Base-by-base conservation (phyloP, 2,888 invertebrate species). In the Pandemis cinnamomeana region DNA sequence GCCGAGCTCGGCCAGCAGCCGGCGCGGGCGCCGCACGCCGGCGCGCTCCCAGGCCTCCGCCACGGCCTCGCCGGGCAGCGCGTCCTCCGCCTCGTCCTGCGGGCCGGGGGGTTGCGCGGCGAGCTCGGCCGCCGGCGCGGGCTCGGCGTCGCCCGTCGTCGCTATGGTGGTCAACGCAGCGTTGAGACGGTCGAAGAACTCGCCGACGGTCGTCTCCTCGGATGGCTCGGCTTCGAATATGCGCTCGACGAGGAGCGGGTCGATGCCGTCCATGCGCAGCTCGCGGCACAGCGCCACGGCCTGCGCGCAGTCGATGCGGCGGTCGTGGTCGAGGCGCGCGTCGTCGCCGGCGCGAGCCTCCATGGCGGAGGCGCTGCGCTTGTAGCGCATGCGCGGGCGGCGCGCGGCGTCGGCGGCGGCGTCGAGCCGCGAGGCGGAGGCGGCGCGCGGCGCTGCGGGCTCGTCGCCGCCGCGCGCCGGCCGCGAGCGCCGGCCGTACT, bases 31-130 rank as follows among this genome's bases (percentile, higher is more conserved):
- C 63, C 93, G 91, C 72, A 97, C 95, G 64, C 96, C 96, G 8
- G 96, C 96, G 71, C 95, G 92, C 87, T 97, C 96, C 96, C 97
- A 97, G 84, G 96, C 95, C 79, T 97, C 96, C 58, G 96, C 91
- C 61, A 97, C 93, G 20, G 93, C 88, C 71, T 96, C 95, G 20
- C 92, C 87, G 58, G 91, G 86, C 46, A 94, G 83, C 15, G 83
- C 82, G 36, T 71, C 75, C n/a, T 75, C 76, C 2, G 77, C 71
- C 62, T 82, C 84, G 58, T 86, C 84, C 20, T 82, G 82, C 44
- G 55, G 48, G 13, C 13, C 51, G 44, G 67, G 48, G 61, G 60
- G 53, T 44, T 44, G 67, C 8, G 41, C 58, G 8, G 61, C 67
- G 62, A 84, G 96, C 95, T 79, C 96, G 96, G 58, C 96, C 91